Base-by-base conservation (phyloP, 1,140 invertebrate genomes). In the Euwallacea similis region DNA sequence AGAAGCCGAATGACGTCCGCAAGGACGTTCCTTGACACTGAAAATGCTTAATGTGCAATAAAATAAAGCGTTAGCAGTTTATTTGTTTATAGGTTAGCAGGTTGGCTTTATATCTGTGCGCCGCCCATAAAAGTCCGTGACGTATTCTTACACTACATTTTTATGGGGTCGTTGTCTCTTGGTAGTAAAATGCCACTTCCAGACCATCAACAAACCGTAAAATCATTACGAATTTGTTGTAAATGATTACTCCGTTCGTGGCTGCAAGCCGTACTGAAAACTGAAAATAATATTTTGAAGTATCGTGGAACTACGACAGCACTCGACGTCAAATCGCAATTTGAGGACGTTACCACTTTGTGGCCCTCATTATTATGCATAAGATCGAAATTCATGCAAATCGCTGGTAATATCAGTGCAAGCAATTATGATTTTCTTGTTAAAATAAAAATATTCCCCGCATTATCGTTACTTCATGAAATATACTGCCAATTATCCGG, bases 21-120 rank as follows among this genome's bases (percentile, higher is more conserved):
- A 77, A 77, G 76, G 76, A 71, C 76, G 76, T 75, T 76, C 73
- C 65, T 77, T 76, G 75, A 75, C 76, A 76, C 65, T 76, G 76
- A 75, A 76, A 76, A 72, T 75, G 74, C 70, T 72, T 75, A 75
- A 76, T 76, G 75, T 64, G 71, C 73, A 66, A 76, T 76, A 76
- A 76, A 74, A 75, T 69, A 63, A 66, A 64, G 42, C 71, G 64
- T 72, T 72, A 72, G 63, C 56, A 72, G 56, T 66, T 66, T 66
- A 72, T 72, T 72, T 72, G 70, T 72, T 72, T 72, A 72, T 72
- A 72, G 70, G 70, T 72, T 72, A 67, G 63, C 70, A 64, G 70
- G 70, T 72, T 62, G 65, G 16, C 16, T 69, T 69, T 69, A 69
- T 69, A 69, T 69, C 67, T 69, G n/a, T 47, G 66, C 66, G 55